These are phyloP conservation scores for Pampus argenteus DNA, from an alignment of 2,797 vertebrate genomes.

Conservation along the genomic window DNA sequence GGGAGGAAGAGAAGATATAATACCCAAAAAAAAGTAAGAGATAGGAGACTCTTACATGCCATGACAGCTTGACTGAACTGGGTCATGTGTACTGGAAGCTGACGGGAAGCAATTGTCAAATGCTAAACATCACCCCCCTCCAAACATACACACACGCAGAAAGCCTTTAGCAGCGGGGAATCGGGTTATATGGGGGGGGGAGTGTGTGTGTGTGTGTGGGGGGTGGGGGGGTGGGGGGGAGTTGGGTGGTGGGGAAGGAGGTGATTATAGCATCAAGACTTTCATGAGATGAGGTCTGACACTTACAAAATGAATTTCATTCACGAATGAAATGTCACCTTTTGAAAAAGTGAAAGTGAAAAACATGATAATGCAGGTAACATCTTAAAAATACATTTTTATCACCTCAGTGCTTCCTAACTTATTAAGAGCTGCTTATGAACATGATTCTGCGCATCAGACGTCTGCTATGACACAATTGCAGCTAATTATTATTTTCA, in stretches of 20 bases:
- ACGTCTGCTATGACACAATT: not conserved
- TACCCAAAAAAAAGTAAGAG: slow-evolving; percentile 50
- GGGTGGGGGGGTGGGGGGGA: not conserved
- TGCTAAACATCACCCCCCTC: slow-evolving; percentile 45
- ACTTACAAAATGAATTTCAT: not conserved
- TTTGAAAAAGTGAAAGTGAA: not conserved
- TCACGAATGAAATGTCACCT: slow-evolving; percentile 11
- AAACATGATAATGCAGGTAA: not conserved
- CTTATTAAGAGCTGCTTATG: not conserved
- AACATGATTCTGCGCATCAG: not conserved
- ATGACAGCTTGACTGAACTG: slow-evolving; percentile 83
- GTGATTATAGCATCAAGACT: too few relatives aligned
- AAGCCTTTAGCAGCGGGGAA: slow-evolving; percentile 47
- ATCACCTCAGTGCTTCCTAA: not conserved
- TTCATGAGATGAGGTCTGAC: too few relatives aligned
- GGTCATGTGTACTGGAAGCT: slow-evolving; percentile 74
- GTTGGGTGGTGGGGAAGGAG: too few relatives aligned
- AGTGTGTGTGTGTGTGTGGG: slow-evolving; percentile 19
- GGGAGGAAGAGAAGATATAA: slow-evolving; percentile 36
- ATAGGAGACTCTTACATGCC: slow-evolving; percentile 55
- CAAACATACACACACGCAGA: too few relatives aligned
- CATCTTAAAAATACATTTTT: not conserved
- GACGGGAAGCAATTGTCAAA: slow-evolving; percentile 64
- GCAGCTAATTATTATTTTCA: not conserved
- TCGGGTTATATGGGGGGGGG: slow-evolving; percentile 36